These are phyloP conservation scores for Panulirus ornatus DNA, from an alignment of 1,140 invertebrate species.

Conservation along the genomic window DNA sequence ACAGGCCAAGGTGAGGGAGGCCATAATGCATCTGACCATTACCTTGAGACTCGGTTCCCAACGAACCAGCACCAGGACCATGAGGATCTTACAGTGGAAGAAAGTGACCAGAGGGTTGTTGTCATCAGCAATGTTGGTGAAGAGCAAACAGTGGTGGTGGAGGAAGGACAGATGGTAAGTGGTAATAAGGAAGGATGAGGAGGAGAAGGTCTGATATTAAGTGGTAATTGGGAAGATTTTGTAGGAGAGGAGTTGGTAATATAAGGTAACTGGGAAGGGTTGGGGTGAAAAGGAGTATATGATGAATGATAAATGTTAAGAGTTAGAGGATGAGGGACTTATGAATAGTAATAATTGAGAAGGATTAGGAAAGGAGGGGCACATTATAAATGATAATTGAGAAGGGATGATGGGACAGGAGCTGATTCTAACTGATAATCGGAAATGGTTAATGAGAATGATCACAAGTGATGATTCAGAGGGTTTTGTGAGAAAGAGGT, in stretches of 20 bases:
- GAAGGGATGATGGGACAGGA: neutral
- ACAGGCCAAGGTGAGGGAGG: neutral
- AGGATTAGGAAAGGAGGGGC: neutral
- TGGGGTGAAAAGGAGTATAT: neutral
- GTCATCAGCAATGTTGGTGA: constrained; percentile 30
- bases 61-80: neutral
- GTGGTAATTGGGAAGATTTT: neutral
- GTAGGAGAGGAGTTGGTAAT: neutral
- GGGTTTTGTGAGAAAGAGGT: too few relatives aligned
- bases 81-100: neutral
- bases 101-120: constrained; percentile 30
- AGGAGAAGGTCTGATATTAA: neutral
- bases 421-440: too few relatives aligned
- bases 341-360: neutral
- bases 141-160: constrained; percentile 24
- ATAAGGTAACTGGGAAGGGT: neutral
- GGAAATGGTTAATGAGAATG: too few relatives aligned
- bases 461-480: too few relatives aligned
- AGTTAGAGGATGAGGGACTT: neutral
- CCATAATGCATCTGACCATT: neutral
- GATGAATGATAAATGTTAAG: neutral
- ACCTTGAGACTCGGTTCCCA: neutral
- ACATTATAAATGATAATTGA: neutral
- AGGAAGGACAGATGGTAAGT: constrained; percentile 35
- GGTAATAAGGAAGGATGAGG: neutral